Conservation (phyloP, 2,113 vertebrate species). For the Leucoraja erinaceus region DNA sequence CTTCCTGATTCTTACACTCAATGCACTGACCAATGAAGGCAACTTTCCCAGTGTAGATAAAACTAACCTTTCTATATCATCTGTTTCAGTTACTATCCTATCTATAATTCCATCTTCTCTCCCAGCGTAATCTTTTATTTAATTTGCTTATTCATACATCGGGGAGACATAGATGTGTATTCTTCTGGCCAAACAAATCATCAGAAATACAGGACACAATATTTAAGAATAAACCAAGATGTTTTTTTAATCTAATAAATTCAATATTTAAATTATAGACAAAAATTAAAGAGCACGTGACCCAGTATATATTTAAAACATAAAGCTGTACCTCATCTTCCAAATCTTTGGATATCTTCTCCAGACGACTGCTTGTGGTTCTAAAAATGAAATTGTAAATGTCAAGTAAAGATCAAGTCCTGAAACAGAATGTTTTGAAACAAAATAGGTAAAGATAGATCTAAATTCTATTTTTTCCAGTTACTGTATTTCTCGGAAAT, state of each 20-base stretch:
- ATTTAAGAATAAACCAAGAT: neutral
- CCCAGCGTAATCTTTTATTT: too few relatives aligned
- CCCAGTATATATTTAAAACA: neutral
- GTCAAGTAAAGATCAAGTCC: constrained; percentile 39
- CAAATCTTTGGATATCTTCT: constrained; percentile 84
- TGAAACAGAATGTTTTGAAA: neutral
- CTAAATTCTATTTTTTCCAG: neutral
- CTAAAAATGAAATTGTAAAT: constrained; percentile 53
- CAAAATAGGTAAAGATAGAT: neutral
- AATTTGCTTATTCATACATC: too few relatives aligned
- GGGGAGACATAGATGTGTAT: neutral
- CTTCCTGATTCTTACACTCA: too few relatives aligned
- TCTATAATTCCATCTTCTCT: neutral
- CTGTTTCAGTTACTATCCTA: neutral
- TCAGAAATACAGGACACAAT: neutral
- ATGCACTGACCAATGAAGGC: too few relatives aligned
- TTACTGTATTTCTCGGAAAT: neutral
- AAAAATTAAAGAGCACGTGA: neutral
- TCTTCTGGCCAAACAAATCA: neutral
- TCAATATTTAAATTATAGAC: neutral
- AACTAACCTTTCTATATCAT: neutral
- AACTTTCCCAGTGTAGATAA: neutral
- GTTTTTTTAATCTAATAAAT: neutral
- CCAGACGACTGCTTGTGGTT: constrained; percentile 69
- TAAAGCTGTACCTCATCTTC: constrained; percentile 79